Evolutionary conservation across 2,113 vertebrate species (phyloP).

Genomic region (Noturus placidus): DNA sequence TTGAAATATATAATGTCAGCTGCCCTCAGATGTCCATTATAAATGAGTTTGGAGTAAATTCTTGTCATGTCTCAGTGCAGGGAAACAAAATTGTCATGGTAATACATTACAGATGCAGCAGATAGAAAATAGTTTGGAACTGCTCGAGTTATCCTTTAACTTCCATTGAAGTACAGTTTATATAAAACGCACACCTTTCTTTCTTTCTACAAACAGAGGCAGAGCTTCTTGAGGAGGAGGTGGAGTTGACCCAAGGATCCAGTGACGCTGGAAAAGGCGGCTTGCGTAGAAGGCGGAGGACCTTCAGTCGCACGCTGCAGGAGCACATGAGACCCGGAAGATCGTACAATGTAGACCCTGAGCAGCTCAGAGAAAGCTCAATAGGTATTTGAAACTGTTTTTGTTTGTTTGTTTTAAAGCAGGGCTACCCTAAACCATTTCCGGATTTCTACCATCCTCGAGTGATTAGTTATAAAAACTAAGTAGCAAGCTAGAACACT

Average conservation of each 20-base stretch:
- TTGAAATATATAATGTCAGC: background rate
- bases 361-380: constrained; percentile 60
- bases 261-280: constrained; percentile 81
- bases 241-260: constrained; percentile 74
- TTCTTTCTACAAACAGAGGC: constrained; percentile 70
- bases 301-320: constrained; percentile 74
- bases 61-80: background rate
- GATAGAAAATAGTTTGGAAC: background rate
- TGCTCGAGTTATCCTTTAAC: background rate
- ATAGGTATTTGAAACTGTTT: constrained; percentile 58
- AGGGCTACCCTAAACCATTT: background rate
- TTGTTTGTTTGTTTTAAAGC: background rate
- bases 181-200: background rate
- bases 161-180: background rate
- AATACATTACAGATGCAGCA: background rate
- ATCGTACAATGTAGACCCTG: constrained; percentile 59
- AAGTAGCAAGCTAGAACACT: background rate
- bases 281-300: constrained; percentile 79
- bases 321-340: constrained; percentile 76
- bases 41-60: background rate
- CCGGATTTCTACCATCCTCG: background rate
- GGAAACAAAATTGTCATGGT: background rate
- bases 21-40: background rate
- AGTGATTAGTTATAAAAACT: background rate
- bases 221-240: constrained; percentile 87